These are phyloP conservation scores for Andrena camellia DNA, from an alignment of 2,888 invertebrate species.

Conservation along the genomic window DNA sequence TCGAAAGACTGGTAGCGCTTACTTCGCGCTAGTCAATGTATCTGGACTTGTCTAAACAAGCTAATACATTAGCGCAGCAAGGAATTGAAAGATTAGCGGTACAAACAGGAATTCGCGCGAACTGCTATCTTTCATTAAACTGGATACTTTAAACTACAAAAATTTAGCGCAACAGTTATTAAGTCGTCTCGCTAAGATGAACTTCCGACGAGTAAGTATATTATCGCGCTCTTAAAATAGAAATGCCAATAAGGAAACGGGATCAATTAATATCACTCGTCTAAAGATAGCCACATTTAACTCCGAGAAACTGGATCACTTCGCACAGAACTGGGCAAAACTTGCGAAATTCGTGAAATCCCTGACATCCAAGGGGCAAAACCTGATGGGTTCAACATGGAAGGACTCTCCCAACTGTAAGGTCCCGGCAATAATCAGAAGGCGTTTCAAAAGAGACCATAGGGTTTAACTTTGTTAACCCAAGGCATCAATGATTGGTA, in stretches of 20 bases:
- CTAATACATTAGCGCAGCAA: neutral
- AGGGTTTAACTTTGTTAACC: neutral
- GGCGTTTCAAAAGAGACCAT: neutral
- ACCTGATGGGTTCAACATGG: too few relatives aligned
- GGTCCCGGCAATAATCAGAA: too few relatives aligned
- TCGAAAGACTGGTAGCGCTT: constrained; percentile 23
- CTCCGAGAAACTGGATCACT: too few relatives aligned
- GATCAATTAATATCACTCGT: too few relatives aligned
- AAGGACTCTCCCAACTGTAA: too few relatives aligned
- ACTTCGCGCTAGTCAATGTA: constrained; percentile 10
- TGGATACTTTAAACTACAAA: neutral
- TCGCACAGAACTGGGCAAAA: too few relatives aligned
- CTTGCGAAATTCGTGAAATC: too few relatives aligned
- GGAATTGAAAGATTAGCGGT: neutral
- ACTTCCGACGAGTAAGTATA: too few relatives aligned
- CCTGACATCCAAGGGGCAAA: too few relatives aligned
- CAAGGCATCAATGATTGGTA: neutral
- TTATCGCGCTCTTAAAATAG: too few relatives aligned
- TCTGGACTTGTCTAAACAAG: neutral
- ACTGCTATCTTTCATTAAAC: neutral
- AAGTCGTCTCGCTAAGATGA: neutral
- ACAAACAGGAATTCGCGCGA: neutral
- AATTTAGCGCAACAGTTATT: neutral
- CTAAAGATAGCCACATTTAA: too few relatives aligned
- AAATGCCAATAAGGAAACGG: too few relatives aligned